These are phyloP conservation scores for Melanaphis sacchari DNA, from an alignment of 1,140 invertebrate species.

Conservation along the genomic window DNA sequence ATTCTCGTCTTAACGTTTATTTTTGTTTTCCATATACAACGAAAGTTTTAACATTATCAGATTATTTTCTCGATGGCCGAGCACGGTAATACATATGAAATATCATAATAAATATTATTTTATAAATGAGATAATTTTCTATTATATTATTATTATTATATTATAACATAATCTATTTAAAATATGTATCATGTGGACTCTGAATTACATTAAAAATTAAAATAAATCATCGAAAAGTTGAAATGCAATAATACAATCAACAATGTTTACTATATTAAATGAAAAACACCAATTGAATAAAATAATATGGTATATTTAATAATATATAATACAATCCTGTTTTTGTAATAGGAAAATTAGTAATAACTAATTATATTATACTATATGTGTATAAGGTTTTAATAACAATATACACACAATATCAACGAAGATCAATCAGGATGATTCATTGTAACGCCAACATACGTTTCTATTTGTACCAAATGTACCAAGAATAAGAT, in stretches of 20 bases:
- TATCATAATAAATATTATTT: no score
- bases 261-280: not conserved
- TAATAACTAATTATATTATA: not conserved
- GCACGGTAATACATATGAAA: no score
- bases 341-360: not conserved
- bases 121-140: no score
- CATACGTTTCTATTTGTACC: not conserved
- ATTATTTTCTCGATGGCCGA: no score
- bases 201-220: not conserved
- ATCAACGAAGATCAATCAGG: not conserved
- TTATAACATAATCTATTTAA: no score
- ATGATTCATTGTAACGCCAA: not conserved
- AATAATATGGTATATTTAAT: no score
- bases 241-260: not conserved
- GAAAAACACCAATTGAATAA: not conserved
- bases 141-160: no score
- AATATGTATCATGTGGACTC: not conserved
- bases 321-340: not conserved
- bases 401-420: not conserved
- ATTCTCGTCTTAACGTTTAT: no score
- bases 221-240: not conserved
- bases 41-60: no score
- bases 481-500: not conserved
- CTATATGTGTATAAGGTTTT: not conserved
- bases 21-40: no score